Conservation (phyloP, 2,113 vertebrate species). For the Pituophis catenifer region DNA sequence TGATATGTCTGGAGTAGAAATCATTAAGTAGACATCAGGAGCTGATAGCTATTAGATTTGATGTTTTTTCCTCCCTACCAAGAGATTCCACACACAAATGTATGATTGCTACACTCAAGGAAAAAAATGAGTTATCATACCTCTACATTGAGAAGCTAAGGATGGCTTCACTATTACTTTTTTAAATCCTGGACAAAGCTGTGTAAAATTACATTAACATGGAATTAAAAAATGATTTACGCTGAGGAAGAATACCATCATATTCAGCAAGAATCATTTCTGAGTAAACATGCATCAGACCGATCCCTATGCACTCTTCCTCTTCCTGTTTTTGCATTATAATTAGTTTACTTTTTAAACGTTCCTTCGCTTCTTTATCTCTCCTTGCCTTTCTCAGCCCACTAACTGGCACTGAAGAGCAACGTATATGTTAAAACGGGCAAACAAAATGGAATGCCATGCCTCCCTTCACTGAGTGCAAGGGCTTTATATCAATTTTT, state of each 20-base stretch:
- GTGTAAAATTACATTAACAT: conserved; percentile 63
- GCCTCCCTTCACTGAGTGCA: not conserved
- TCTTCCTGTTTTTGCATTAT: not conserved
- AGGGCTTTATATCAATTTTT: conserved; percentile 13
- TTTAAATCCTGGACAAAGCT: conserved; percentile 48
- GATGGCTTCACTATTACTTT: conserved; percentile 32
- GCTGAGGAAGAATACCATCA: not conserved
- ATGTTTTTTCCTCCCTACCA: not conserved
- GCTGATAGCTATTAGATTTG: conserved; percentile 19
- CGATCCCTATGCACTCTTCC: not conserved
- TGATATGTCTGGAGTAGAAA: conserved; percentile 38
- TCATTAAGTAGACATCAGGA: not conserved
- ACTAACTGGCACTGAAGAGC: not conserved
- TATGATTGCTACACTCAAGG: conserved; percentile 31
- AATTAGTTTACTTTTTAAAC: not conserved
- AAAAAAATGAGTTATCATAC: not conserved
- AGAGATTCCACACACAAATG: conserved; percentile 40
- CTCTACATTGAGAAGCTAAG: conserved; percentile 55
- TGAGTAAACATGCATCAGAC: not conserved
- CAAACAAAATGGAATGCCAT: not conserved
- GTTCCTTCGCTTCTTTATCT: not conserved
- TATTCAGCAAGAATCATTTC: not conserved
- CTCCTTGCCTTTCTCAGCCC: not conserved
- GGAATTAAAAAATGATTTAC: not conserved
- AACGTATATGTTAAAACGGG: not conserved